Percentiles rank a stretch among this genome's conserved stretches.
Evolutionary conservation across 2,113 vertebrate species (phyloP).

Genomic region (Albula goreensis): DNA sequence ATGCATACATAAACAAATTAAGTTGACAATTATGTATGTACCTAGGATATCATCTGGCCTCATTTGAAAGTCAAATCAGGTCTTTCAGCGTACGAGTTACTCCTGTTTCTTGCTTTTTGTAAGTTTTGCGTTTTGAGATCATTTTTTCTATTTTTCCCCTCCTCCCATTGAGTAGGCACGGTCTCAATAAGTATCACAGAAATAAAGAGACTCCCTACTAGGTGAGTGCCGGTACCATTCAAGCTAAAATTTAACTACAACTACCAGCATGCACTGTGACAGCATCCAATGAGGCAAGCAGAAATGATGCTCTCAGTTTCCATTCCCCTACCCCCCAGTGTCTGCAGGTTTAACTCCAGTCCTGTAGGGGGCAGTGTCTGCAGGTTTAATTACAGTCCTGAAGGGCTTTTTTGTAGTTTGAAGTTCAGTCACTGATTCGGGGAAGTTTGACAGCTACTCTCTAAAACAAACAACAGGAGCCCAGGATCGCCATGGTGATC

Average conservation of each 20-base stretch:
- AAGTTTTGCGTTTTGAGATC: not conserved
- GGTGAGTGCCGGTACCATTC: no score
- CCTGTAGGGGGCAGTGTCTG: no score
- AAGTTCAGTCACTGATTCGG: not conserved
- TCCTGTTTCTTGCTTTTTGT: not conserved
- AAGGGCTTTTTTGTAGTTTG: not conserved
- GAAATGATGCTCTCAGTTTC: no score
- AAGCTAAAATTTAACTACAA: no score
- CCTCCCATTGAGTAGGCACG: not conserved
- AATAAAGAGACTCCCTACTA: no score
- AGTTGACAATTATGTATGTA: slow-evolving; percentile 16
- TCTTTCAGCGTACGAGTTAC: not conserved
- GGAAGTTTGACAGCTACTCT: not conserved
- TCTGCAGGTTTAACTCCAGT: no score
- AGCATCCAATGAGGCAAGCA: no score
- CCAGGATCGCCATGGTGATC: not conserved
- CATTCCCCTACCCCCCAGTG: no score
- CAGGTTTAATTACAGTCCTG: no score
- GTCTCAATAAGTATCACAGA: not conserved
- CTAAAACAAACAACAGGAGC: not conserved
- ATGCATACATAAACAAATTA: slow-evolving; percentile 11
- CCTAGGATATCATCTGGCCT: not conserved
- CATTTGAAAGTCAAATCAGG: slow-evolving; percentile 11
- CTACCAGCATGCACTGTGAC: no score
- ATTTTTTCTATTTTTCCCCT: not conserved